phyloP scores from a whole-genome alignment of 2,888 invertebrate species.

The Synergus japonicus region DNA sequence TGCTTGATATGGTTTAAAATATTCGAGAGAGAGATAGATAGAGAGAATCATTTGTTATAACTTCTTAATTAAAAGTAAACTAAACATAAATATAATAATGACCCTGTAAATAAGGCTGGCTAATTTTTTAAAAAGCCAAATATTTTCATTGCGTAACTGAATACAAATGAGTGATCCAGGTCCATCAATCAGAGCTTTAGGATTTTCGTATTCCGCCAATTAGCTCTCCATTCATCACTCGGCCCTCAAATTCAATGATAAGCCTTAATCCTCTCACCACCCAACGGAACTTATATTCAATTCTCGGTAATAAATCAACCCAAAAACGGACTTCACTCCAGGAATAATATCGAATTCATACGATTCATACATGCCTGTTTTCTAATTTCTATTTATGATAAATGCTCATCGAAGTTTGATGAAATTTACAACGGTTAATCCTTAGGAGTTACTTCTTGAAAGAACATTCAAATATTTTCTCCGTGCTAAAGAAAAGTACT shows the following conservation, averaged over 20 bases:
- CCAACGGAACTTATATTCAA: conserved; percentile 9
- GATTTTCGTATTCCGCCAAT: not conserved
- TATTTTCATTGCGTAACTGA: not conserved
- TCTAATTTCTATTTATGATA: not conserved
- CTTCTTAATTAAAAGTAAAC: too few species aligned
- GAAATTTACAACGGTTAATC: not conserved
- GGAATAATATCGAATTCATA: conserved; percentile 1
- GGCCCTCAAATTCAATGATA: not conserved
- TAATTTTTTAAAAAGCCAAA: not conserved
- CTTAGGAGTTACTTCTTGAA: not conserved
- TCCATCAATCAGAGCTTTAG: conserved; percentile 10
- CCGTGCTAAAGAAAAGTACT: not conserved
- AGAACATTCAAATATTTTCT: not conserved
- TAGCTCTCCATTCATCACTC: conserved; percentile 11
- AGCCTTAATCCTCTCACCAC: conserved; percentile 6
- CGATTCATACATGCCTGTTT: not conserved
- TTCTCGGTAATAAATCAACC: not conserved
- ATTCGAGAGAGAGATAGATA: conserved; percentile 8
- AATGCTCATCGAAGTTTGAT: not conserved
- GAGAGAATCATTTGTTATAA: too few species aligned
- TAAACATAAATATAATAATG: not conserved
- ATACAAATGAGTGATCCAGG: not conserved
- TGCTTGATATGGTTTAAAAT: conserved; percentile 42
- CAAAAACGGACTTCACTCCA: not conserved
- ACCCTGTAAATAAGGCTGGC: not conserved